Conservation (phyloP, 53 echinoderm and acorn worm genomes). For the Paracentrotus lividus region DNA sequence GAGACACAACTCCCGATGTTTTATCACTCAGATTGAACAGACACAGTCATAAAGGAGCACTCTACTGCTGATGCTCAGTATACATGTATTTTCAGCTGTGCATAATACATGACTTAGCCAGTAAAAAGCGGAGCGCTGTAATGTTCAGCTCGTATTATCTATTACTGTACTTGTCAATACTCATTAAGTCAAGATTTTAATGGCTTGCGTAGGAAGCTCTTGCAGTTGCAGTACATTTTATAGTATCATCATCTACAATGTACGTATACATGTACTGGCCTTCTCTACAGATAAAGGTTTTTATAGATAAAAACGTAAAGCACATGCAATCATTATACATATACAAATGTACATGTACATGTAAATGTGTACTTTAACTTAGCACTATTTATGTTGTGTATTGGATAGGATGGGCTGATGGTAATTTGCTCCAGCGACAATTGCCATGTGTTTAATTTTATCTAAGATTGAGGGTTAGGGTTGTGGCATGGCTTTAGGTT, state of each 20-base stretch:
- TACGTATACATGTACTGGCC: too few relatives aligned
- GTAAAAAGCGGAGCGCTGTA: background rate
- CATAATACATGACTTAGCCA: background rate
- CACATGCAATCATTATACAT: too few relatives aligned
- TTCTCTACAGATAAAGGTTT: too few relatives aligned
- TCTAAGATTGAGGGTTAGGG: background rate
- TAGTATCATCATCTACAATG: background rate
- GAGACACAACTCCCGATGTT: background rate
- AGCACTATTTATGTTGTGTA: too few relatives aligned
- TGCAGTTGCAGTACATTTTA: background rate
- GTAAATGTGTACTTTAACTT: too few relatives aligned
- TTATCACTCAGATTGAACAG: background rate
- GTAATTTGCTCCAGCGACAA: too few relatives aligned
- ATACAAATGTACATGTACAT: background rate
- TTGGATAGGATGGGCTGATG: too few relatives aligned
- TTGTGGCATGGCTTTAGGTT: background rate
- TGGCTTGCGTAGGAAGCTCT: background rate
- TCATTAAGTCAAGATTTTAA: background rate
- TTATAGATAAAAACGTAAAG: too few relatives aligned
- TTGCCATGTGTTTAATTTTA: background rate
- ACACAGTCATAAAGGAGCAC: background rate
- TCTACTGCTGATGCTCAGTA: background rate
- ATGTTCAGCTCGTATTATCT: background rate
- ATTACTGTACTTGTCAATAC: background rate
- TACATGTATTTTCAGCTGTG: slow-evolving; percentile 4